These are phyloP conservation scores for Halcyon badia DNA, from an alignment of 2,797 vertebrate species.

Conservation along the genomic window DNA sequence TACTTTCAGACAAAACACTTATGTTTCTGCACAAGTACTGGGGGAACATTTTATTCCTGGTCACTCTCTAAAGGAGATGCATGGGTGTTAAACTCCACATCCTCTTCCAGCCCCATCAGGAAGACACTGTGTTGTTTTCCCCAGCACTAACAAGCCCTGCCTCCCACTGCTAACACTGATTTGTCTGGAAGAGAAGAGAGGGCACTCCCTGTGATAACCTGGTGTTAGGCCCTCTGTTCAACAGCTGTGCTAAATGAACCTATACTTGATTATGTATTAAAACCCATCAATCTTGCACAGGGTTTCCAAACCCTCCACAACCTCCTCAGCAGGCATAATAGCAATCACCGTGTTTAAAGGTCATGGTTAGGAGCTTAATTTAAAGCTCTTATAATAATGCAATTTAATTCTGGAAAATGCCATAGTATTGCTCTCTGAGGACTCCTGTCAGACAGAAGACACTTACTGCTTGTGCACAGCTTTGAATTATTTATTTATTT, in stretches of 20 bases:
- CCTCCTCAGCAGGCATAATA: constrained; percentile 70
- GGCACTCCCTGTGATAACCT: constrained; percentile 44
- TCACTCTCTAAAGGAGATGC: background rate
- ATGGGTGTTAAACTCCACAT: background rate
- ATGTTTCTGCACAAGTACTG: background rate
- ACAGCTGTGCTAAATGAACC: constrained; percentile 69
- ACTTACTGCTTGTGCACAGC: background rate
- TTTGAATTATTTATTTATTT: constrained; percentile 26
- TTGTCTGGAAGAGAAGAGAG: constrained; percentile 48
- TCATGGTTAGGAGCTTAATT: constrained; percentile 72
- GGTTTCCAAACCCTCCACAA: constrained; percentile 64
- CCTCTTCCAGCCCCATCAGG: background rate
- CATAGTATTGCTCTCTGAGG: constrained; percentile 41
- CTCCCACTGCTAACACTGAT: constrained; percentile 47
- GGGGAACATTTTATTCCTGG: background rate
- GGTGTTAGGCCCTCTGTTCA: constrained; percentile 39
- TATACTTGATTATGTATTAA: constrained; percentile 64
- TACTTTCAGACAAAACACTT: background rate
- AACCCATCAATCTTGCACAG: constrained; percentile 69
- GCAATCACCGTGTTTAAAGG: constrained; percentile 67
- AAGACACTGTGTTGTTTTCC: background rate
- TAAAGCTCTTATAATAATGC: constrained; percentile 65
- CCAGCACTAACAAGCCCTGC: constrained; percentile 9
- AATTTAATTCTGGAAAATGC: constrained; percentile 72
- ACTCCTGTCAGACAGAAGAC: constrained; percentile 1